Percentiles rank a stretch among this genome's conserved stretches.
phyloP scores from a whole-genome alignment of 2,113 vertebrate species.

The Nannobrachium achirus region DNA sequence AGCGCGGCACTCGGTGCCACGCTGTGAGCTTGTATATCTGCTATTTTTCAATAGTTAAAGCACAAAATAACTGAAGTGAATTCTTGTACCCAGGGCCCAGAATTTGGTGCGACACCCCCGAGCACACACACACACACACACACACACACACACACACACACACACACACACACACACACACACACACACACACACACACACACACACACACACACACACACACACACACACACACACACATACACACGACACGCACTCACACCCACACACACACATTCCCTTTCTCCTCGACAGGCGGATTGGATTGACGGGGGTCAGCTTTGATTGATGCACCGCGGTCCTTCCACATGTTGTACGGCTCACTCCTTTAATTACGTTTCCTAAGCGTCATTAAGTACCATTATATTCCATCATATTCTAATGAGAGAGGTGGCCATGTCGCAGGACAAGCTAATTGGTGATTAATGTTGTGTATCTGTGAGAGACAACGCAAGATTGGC shows the following conservation, averaged over 20 bases:
- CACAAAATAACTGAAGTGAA: no score
- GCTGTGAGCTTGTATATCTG: no score
- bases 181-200: no score
- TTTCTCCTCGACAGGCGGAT: conserved; percentile 16
- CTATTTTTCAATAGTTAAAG: no score
- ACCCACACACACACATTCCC: conserved; percentile 1
- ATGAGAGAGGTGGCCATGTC: conserved; percentile 93
- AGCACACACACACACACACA: conserved; percentile 1
- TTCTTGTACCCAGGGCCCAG: no score
- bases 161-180: no score
- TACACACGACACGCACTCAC: conserved; percentile 3
- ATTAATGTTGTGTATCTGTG: conserved; percentile 99
- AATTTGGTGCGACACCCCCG: no score
- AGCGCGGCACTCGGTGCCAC: no score
- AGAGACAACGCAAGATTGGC: conserved; percentile 92
- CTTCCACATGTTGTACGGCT: conserved; percentile 81
- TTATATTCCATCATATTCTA: conserved; percentile 98
- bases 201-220: background rate
- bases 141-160: background rate
- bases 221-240: conserved; percentile 19
- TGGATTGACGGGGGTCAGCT: conserved; percentile 76
- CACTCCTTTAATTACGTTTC: conserved; percentile 85
- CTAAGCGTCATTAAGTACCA: conserved; percentile 97
- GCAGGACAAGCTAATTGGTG: conserved; percentile 97
- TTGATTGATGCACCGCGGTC: conserved; percentile 81